A percentile compares a stretch with the other conserved stretches of the same genome.
Conservation (phyloP, 2,888 invertebrate genomes). For the Drosophila anomelani region DNA sequence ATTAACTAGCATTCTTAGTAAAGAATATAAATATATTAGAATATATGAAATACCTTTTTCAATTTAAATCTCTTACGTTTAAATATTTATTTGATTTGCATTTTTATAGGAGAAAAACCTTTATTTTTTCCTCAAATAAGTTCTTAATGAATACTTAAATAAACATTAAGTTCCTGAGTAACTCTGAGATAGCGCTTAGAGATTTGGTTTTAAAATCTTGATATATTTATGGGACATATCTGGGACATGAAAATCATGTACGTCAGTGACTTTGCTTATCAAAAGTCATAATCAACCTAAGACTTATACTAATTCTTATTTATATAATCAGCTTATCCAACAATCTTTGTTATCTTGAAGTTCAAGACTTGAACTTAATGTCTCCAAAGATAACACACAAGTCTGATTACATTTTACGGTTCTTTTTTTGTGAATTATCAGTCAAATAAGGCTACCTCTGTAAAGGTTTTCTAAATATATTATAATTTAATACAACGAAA, state of each 20-base stretch:
- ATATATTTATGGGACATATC: not conserved
- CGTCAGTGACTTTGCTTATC: not conserved
- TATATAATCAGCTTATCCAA: not conserved
- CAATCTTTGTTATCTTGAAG: conserved; percentile 2
- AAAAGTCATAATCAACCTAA: not conserved
- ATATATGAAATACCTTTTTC: too few species aligned
- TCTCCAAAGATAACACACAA: not conserved
- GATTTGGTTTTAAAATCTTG: too few species aligned
- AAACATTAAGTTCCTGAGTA: not conserved
- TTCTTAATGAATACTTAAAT: not conserved
- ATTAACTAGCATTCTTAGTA: not conserved
- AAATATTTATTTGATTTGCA: not conserved
- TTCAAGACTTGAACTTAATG: not conserved
- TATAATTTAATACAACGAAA: too few species aligned
- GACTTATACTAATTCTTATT: not conserved
- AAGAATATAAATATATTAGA: not conserved
- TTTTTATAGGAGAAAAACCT: not conserved
- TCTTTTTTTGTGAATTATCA: not conserved
- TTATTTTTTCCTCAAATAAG: not conserved
- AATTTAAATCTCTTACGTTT: not conserved
- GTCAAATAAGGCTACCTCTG: too few species aligned
- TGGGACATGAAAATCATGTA: not conserved
- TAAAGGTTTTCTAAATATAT: not conserved
- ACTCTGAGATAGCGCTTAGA: not conserved
- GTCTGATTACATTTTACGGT: not conserved